Percentiles rank a stretch among this genome's conserved stretches.
Evolutionary conservation across 2,113 vertebrate species (phyloP).

Genomic region (Cyanoderma ruficeps): DNA sequence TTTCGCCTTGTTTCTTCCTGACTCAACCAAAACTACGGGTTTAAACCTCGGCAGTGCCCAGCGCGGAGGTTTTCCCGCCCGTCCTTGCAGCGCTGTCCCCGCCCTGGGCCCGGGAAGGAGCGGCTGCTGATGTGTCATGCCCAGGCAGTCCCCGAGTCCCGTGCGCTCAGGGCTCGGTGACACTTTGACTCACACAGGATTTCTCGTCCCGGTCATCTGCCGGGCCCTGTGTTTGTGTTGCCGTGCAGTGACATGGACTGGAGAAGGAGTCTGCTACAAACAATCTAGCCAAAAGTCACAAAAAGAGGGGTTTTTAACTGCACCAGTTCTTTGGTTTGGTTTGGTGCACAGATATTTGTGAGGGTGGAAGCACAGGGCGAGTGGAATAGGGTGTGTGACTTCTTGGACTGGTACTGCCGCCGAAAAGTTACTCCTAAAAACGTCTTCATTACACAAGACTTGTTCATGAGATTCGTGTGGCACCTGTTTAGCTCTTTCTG

Average conservation of each 20-base stretch:
- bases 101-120: background rate
- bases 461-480: background rate
- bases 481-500: background rate
- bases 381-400: background rate
- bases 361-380: background rate
- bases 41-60: background rate
- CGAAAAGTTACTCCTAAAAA: background rate
- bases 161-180: background rate
- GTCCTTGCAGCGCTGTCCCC: background rate
- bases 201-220: background rate
- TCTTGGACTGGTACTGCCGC: background rate
- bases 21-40: background rate
- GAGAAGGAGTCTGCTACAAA: background rate
- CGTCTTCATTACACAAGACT: background rate
- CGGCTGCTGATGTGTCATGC: accelerated
- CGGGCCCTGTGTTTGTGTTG: background rate
- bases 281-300: background rate
- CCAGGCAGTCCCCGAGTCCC: background rate
- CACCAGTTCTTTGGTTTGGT: background rate
- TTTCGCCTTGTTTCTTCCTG: background rate
- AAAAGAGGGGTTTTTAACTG: background rate
- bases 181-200: background rate
- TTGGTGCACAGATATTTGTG: background rate
- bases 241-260: background rate
- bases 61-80: accelerated